Evolutionary conservation across 2,113 vertebrate species (phyloP).

Genomic region (Microcebus ravelobensis): DNA sequence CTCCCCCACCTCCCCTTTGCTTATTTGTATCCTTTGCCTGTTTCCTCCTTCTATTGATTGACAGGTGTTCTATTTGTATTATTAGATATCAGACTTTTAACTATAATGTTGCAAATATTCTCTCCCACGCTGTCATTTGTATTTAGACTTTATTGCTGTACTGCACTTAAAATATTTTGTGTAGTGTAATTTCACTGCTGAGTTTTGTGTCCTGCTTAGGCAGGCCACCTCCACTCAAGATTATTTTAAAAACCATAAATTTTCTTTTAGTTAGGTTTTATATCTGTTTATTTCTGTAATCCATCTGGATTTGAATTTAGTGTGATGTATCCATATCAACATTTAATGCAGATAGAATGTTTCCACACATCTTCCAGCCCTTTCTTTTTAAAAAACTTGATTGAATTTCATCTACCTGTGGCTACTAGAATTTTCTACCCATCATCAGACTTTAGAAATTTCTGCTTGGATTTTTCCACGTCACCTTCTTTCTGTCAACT

Average conservation of each 20-base stretch:
- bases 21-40: no score
- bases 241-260: neutral
- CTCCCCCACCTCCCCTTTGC: no score
- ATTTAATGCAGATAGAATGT: neutral
- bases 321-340: neutral
- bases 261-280: conserved; percentile 11
- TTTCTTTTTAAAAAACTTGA: neutral
- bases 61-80: neutral
- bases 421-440: neutral
- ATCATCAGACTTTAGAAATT: neutral
- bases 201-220: neutral
- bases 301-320: neutral
- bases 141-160: neutral
- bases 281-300: neutral
- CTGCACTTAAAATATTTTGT: neutral
- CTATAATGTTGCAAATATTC: neutral
- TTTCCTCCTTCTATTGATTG: neutral
- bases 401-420: neutral
- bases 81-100: neutral
- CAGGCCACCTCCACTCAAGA: neutral
- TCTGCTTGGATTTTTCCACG: neutral
- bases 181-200: neutral
- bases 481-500: neutral
- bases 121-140: neutral
- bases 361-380: neutral